Evolutionary conservation across 2,797 vertebrate genomes (phyloP).

Genomic region (Odontamblyopus rebecca): DNA sequence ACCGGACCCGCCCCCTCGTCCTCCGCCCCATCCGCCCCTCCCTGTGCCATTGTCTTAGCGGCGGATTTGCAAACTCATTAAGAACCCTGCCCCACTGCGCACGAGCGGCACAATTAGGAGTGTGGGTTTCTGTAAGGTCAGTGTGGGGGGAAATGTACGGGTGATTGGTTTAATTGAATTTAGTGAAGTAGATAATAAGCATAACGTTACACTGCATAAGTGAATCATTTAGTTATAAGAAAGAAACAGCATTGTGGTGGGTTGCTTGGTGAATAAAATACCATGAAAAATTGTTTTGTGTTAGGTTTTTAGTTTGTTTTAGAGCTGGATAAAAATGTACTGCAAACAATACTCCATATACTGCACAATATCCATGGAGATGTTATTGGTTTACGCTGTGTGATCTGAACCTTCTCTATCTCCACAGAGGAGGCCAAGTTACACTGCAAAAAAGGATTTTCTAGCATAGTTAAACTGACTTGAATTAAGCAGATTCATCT

Average conservation of each 20-base stretch:
- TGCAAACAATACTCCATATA: no score
- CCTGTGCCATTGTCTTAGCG: constrained; percentile 62
- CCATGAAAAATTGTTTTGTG: no score
- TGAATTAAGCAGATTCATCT: no score
- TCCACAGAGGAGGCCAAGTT: no score
- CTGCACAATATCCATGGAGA: no score
- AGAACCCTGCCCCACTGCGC: constrained; percentile 27
- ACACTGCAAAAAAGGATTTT: no score
- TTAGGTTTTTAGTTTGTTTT: no score
- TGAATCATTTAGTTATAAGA: neutral
- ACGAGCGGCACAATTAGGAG: neutral
- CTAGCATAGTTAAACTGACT: no score
- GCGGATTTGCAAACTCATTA: constrained; percentile 54
- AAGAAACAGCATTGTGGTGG: neutral
- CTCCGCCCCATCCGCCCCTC: constrained; percentile 36
- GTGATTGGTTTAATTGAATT: neutral
- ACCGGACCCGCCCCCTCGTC: constrained; percentile 35
- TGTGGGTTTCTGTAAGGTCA: neutral
- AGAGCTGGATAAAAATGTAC: no score
- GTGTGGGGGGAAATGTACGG: neutral
- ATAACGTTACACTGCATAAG: neutral
- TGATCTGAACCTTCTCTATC: no score
- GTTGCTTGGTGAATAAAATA: no score
- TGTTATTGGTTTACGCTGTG: no score
- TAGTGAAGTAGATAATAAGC: neutral